Percentiles rank a stretch among this genome's conserved stretches.
These are phyloP conservation scores for Macroteleia sp. DNA, from an alignment of 2,888 invertebrate genomes.

Conservation along the genomic window DNA sequence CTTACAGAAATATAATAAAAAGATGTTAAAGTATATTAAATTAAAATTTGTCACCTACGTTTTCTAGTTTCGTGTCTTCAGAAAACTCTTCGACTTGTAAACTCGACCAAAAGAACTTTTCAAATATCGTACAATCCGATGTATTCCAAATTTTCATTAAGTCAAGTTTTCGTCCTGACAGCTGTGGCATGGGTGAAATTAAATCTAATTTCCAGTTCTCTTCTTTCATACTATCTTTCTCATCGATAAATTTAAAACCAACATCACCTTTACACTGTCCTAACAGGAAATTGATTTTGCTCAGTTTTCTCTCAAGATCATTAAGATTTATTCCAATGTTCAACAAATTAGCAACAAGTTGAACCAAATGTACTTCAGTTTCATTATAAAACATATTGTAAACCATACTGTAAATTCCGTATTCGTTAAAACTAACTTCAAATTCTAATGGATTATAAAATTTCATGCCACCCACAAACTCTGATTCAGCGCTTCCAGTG, in stretches of 20 bases:
- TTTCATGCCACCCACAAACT: no score
- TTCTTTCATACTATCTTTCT: not conserved
- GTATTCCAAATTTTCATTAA: not conserved
- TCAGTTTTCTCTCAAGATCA: not conserved
- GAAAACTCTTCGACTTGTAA: not conserved
- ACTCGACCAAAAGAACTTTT: not conserved
- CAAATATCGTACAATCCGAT: not conserved
- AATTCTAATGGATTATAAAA: no score
- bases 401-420: no score
- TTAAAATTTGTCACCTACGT: no score
- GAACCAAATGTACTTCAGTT: no score
- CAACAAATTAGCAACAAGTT: not conserved
- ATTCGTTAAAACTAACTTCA: no score
- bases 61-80: no score
- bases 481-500: no score
- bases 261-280: not conserved
- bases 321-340: not conserved
- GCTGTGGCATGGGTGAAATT: not conserved
- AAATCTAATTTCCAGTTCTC: not conserved
- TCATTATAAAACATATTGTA: no score
- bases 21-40: no score
- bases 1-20: no score
- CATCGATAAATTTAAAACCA: not conserved
- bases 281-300: not conserved
- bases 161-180: not conserved